Evolutionary conservation across 2,113 vertebrate genomes (phyloP), one percentile per base, ranked within the genome.

Genomic region (Proterorhinus semilunaris): DNA sequence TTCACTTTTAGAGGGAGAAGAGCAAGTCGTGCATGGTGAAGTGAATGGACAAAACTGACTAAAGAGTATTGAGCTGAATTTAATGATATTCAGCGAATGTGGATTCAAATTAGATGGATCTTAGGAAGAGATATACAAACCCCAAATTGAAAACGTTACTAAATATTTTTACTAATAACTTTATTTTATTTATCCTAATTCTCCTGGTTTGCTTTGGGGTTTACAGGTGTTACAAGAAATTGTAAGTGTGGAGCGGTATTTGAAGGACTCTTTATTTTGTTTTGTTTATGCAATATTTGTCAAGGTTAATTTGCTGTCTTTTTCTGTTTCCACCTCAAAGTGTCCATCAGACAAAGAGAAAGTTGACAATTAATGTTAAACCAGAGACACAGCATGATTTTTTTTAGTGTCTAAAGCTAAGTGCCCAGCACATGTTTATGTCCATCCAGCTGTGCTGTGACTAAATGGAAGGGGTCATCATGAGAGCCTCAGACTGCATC

Each of bases 251-350:
- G 64, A 76, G 72, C 71, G 64, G 82, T 85, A 80, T 80, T 10
- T 62, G 78, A 70, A 76, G 82, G 74, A 77, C 83, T 90, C 82
- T 88, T 90, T 81, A 86, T 83, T 85, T 89, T 81, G 82, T 87
- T 88, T 90, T 86, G 72, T 83, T 82, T 71, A 9, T 53, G 8
- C 7, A 53, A 8, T 53, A 8, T 21, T 9, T 36, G 27, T 36
- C 52, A n/a, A 17, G 8, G 16, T 55, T 27, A 10, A 55, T 55
- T 55, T 27, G 53, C 53, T 54, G 17, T 55, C 9, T 55, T 27
- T 55, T 54, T 10, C 17, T 10, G 4, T 54, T 55, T 55, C 53
- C 53, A 55, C 17, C 53, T 21, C 52, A 73, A 61, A 72, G 64
- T 76, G 71, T 27, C 50, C 36, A n/a, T 58, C 54, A 68, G 74